Base-by-base conservation (phyloP, 2,113 vertebrate genomes). In the Rhineura floridana region DNA sequence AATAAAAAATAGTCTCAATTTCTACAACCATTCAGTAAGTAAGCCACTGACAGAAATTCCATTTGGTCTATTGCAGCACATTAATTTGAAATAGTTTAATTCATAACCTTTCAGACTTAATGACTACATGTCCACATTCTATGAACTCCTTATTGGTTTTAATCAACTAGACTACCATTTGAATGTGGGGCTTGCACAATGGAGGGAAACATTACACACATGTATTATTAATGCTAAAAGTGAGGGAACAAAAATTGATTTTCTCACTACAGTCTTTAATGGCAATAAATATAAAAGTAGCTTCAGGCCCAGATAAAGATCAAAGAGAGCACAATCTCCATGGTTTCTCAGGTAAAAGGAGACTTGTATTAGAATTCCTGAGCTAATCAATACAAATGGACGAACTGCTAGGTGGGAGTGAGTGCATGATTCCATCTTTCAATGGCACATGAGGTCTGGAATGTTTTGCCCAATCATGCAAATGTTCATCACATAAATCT, bases 181-280 rank as follows among this genome's bases (percentile, higher is more conserved):
- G 50, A 94, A 70, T 85, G 86, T 65, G 46, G 50, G 89, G 42
- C 21, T 84, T 81, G 15, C 33, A 84, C 9, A 91, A 87, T 59
- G 59, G 30, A 95, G 17, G 2, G 17, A 81, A 93, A 82, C 42
- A 77, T 8, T 0, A 2, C 81, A 30, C 94, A 81, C 55, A 89
- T 90, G n/a, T 86, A 91, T 90, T 91, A 91, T 91, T 92, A 93
- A 91, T 1, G 3, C 52, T 81, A 33, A 91, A 91, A 91, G 81
- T 90, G 88, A 91, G 90, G 12, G 83, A 87, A 12, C 3, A 92
- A 84, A 8, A 88, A 93, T 87, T 93, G 70, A 85, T 85, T 90
- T 93, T 93, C 89, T 73, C 25, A 81, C 59, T 78, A 80, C 23
- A 85, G 73, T 91, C 94, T 73, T 62, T 78, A 92, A 73, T 89